Percentiles rank a stretch among this genome's conserved stretches.
phyloP scores from a whole-genome alignment of 1,140 invertebrate genomes.

The Saccostrea echinata region DNA sequence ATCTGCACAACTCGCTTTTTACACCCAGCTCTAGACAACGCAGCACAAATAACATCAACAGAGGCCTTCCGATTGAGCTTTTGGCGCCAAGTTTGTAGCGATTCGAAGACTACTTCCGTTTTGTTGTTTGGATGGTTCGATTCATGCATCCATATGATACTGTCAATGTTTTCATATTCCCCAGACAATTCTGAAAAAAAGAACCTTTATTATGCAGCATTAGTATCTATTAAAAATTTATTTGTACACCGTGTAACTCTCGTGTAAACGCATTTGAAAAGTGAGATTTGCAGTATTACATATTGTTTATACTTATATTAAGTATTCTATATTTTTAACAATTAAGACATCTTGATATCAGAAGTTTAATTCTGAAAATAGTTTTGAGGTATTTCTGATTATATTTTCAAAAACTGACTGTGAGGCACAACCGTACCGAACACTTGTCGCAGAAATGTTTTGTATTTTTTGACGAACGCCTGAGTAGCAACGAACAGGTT shows the following conservation, averaged over 20 bases:
- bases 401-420: too few relatives aligned
- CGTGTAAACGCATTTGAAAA: too few relatives aligned
- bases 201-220: neutral
- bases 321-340: neutral
- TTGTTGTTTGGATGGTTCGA: neutral
- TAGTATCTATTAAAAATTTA: neutral
- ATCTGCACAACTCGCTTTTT: neutral
- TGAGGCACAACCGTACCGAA: neutral
- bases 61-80: neutral
- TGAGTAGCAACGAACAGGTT: neutral
- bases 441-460: neutral
- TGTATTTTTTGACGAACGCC: neutral
- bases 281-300: too few relatives aligned
- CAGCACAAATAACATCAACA: neutral
- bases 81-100: constrained; percentile 7
- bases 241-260: too few relatives aligned
- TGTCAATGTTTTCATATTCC: neutral
- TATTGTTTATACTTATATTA: neutral
- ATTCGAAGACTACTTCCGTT: neutral
- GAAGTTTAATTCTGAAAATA: too few relatives aligned
- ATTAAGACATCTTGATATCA: too few relatives aligned
- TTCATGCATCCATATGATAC: neutral
- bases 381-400: too few relatives aligned
- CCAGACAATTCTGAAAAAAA: neutral
- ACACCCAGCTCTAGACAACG: neutral